A percentile compares a stretch with the other conserved stretches of the same genome.
Evolutionary conservation across 2,113 vertebrate genomes (phyloP).

Genomic region (Prunella fulvescens): DNA sequence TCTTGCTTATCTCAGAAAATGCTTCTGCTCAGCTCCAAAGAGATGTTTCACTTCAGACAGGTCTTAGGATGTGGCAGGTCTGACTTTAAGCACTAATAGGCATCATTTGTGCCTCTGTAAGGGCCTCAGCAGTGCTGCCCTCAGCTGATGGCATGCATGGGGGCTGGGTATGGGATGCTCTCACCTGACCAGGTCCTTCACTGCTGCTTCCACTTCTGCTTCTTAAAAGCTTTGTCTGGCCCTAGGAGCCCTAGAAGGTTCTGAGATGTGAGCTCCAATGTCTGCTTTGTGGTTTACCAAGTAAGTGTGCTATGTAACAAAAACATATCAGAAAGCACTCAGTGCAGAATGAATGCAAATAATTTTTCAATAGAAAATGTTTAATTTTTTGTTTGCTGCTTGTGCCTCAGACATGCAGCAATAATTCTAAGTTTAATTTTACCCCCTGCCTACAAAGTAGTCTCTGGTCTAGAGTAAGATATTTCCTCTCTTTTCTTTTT

Average conservation of each 20-base stretch:
- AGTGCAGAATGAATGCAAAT: not conserved
- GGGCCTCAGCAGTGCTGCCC: not conserved
- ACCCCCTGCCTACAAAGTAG: fast-evolving
- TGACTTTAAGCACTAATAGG: not conserved
- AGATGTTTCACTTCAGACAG: not conserved
- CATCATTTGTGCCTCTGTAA: not conserved
- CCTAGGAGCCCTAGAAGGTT: not conserved
- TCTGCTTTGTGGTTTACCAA: not conserved
- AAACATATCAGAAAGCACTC: not conserved
- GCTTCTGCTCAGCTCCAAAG: not conserved
- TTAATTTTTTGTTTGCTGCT: not conserved
- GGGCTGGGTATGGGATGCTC: not conserved
- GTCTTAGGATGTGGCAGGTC: not conserved
- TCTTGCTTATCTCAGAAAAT: not conserved
- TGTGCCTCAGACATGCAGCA: not conserved
- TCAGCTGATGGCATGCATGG: not conserved
- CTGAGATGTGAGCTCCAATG: not conserved
- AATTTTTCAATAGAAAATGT: not conserved
- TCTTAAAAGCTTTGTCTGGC: not conserved
- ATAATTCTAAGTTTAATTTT: not conserved
- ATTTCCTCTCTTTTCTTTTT: not conserved
- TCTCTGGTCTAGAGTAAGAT: not conserved
- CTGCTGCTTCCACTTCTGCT: not conserved
- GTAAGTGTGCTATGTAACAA: not conserved
- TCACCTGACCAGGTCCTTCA: not conserved